A percentile compares a stretch with the other conserved stretches of the same genome.
These are phyloP conservation scores for Aporrectodea caliginosa DNA, from an alignment of 1,140 invertebrate species.

Conservation along the genomic window DNA sequence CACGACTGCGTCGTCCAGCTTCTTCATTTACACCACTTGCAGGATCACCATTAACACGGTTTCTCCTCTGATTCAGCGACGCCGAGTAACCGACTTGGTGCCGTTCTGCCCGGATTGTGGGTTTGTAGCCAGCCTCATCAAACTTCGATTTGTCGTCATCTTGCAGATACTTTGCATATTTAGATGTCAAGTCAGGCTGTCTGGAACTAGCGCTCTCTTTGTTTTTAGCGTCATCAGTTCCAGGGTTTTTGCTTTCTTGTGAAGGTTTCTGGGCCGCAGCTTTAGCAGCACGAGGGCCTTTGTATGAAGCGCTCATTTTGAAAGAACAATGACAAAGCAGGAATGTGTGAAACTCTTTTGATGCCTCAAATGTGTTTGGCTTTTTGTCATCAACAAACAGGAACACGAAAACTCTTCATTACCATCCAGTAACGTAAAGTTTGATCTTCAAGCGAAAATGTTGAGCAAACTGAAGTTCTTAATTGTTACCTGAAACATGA, in stretches of 20 bases:
- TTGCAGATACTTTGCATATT: not conserved
- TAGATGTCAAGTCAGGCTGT: not conserved
- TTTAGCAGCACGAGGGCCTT: not conserved
- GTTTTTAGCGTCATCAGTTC: not conserved
- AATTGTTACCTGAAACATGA: not conserved
- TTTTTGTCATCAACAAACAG: no score
- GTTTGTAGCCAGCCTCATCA: not conserved
- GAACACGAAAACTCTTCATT: no score
- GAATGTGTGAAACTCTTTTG: not conserved
- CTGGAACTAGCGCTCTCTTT: not conserved
- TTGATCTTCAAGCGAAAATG: no score
- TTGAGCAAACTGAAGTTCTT: not conserved
- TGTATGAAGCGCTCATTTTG: not conserved
- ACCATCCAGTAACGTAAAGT: no score
- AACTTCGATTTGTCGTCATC: not conserved
- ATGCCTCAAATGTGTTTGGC: no score
- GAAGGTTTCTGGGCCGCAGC: not conserved
- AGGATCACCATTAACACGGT: not conserved
- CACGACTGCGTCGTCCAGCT: not conserved
- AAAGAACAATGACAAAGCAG: not conserved
- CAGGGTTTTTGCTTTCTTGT: not conserved
- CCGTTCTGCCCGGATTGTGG: not conserved
- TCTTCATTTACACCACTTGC: not conserved
- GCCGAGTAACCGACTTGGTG: not conserved
- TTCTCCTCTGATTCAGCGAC: not conserved